Conservation (phyloP, 2,888 invertebrate species). For the Lasioglossum figueresi region DNA sequence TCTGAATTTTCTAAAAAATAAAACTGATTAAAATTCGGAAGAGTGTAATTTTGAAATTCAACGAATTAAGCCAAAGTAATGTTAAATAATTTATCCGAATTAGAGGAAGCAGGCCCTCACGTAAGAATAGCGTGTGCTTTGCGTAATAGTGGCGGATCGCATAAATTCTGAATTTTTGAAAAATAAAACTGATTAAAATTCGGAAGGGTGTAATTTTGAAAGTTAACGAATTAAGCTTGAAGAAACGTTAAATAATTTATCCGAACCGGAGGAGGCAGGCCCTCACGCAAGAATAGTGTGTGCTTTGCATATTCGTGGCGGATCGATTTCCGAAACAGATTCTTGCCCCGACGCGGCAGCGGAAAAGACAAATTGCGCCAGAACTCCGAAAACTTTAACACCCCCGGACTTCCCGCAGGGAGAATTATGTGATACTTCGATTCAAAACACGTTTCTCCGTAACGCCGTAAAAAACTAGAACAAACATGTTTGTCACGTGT, state of each 20-base stretch:
- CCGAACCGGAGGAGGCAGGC: not conserved
- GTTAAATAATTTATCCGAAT: not conserved
- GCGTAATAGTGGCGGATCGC: too few species aligned
- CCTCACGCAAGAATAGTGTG: not conserved
- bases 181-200: not conserved
- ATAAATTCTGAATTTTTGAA: not conserved
- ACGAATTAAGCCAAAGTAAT: not conserved
- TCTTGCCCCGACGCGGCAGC: not conserved
- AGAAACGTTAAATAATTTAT: not conserved
- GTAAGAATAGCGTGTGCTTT: not conserved
- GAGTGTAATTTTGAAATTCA: not conserved
- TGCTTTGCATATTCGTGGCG: conserved; percentile 1
- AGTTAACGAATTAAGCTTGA: not conserved
- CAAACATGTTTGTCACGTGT: conserved; percentile 60
- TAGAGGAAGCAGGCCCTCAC: too few species aligned
- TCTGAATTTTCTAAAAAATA: not conserved
- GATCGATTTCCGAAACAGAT: conserved; percentile 21
- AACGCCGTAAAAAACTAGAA: conserved; percentile 55
- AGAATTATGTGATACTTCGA: conserved; percentile 58
- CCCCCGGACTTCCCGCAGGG: not conserved
- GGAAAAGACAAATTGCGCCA: conserved; percentile 37
- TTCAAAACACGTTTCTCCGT: conserved; percentile 57
- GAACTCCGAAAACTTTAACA: conserved; percentile 49
- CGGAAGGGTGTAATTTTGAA: not conserved
- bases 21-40: not conserved